Evolutionary conservation across 2,888 invertebrate genomes (phyloP).

Genomic region (Pheosia tremula): DNA sequence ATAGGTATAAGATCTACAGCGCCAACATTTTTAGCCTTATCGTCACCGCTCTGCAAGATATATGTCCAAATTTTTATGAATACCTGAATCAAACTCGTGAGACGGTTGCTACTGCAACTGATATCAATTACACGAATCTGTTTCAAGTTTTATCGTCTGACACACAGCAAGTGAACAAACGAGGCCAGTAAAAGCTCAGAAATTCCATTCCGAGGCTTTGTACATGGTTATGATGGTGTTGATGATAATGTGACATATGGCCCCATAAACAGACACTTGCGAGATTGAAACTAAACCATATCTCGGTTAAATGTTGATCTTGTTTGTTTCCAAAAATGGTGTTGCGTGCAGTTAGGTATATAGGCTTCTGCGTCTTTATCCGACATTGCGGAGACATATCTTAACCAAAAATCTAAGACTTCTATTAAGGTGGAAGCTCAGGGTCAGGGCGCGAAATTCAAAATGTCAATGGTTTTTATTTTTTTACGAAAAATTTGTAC

Average conservation of each 20-base stretch:
- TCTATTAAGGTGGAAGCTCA: too few relatives aligned
- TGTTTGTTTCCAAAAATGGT: background rate
- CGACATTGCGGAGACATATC: too few relatives aligned
- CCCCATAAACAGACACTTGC: conserved; percentile 25
- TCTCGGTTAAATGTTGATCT: background rate
- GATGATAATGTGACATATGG: conserved; percentile 29
- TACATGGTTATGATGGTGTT: conserved; percentile 40
- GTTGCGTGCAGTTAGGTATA: too few relatives aligned
- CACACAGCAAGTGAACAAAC: conserved; percentile 10
- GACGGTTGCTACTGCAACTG: background rate
- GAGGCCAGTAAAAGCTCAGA: conserved; percentile 36
- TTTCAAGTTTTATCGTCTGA: background rate
- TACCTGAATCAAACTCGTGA: background rate
- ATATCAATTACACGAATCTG: background rate
- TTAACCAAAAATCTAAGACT: too few relatives aligned
- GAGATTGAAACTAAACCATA: conserved; percentile 22
- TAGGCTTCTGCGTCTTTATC: too few relatives aligned
- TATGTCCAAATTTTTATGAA: too few relatives aligned
- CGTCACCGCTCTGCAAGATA: too few relatives aligned
- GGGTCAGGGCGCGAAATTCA: too few relatives aligned
- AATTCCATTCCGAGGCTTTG: conserved; percentile 22
- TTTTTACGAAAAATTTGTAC: too few relatives aligned
- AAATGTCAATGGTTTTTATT: too few relatives aligned
- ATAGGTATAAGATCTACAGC: too few relatives aligned
- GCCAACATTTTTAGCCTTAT: too few relatives aligned